Evolutionary conservation across 2,113 vertebrate species (phyloP), one percentile per base, ranked within the genome.

Genomic region (Gallinago paraguaiae): DNA sequence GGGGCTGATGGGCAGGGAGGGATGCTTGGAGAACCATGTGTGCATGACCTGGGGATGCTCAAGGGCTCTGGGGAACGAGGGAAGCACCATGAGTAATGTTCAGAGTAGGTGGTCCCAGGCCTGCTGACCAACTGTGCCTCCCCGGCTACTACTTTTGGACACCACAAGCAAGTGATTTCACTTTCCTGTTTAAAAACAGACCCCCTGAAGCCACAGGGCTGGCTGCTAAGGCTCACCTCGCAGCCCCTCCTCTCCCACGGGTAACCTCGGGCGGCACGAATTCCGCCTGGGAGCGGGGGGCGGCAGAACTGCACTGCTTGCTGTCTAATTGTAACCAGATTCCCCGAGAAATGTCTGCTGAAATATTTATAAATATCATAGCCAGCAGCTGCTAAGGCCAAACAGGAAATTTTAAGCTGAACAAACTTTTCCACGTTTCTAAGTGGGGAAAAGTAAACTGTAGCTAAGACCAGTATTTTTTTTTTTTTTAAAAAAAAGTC

Each of bases 341-440:
- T 87, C 69, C 80, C 79, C 41, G 8, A 35, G 78, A 82, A 76
- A 59, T 25, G 95, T 92, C 95, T 95, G 93, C 82, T 96, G 95
- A 67, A 96, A 92, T 95, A 96, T 97, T 97, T 97, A 97, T 95
- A 97, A 96, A 96, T 82, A 90, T 39, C 51, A 27, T 50, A 87
- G 91, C 87, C 92, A 96, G 95, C 95, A 96, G 97, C 95, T 97
- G 97, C 90, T 95, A 39, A 80, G 63, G 92, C 93, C 94, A 96
- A 96, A 97, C 97, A 96, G 97, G 97, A 97, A 97, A 97, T 95
- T 96, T 96, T 95, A 76, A 92, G 93, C 92, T 96, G 96, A 95
- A 93, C 91, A 96, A 95, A 97, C 90, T 97, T 97, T 96, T 96
- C 96, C 96, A 95, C 70, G 46, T 96, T 93, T 97, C 93, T 93